phyloP scores from a whole-genome alignment of 2,888 invertebrate species.

The Stenolophus ochropezus region DNA sequence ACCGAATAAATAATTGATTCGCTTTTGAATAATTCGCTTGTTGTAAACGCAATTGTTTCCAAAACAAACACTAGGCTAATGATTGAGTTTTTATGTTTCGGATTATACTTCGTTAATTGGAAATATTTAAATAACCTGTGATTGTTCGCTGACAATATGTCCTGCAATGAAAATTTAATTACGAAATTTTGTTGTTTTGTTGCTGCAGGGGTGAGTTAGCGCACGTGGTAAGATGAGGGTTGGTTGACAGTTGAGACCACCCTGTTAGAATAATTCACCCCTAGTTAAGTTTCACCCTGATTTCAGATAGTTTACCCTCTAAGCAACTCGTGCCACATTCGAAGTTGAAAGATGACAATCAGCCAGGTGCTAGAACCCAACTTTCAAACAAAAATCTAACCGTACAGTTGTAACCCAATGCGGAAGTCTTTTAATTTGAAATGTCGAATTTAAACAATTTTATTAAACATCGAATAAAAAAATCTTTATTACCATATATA shows the following conservation, averaged over 20 bases:
- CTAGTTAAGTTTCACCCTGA: background rate
- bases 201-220: background rate
- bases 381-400: background rate
- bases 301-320: background rate
- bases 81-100: background rate
- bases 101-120: constrained; percentile 7
- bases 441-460: too few relatives aligned
- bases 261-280: constrained; percentile 3
- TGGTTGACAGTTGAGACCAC: constrained; percentile 26
- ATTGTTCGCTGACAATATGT: constrained; percentile 2
- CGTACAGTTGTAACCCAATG: too few relatives aligned
- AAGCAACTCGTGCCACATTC: background rate
- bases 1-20: constrained; percentile 20
- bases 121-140: constrained; percentile 3
- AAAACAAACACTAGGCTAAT: constrained; percentile 3
- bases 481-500: too few relatives aligned
- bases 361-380: background rate
- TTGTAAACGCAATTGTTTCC: background rate
- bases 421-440: too few relatives aligned
- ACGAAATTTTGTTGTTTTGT: background rate
- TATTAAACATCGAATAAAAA: too few relatives aligned
- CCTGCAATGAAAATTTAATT: background rate
- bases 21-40: constrained; percentile 11
- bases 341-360: background rate
- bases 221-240: constrained; percentile 4